These are phyloP conservation scores for Nothura maculosa DNA, from an alignment of 2,797 vertebrate genomes.

Conservation along the genomic window DNA sequence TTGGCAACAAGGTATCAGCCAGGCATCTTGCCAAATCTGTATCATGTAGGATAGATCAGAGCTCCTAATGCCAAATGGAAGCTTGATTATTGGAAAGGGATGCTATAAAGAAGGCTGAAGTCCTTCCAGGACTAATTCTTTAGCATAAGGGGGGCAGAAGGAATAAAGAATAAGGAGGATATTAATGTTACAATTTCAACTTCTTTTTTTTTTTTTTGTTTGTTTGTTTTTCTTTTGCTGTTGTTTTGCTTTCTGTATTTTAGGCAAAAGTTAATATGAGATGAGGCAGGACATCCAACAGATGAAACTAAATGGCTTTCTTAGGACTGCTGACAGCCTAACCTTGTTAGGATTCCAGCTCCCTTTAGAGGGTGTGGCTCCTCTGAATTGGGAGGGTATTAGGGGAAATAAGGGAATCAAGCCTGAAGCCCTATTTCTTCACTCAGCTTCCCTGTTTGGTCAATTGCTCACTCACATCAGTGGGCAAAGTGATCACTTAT, in stretches of 20 bases:
- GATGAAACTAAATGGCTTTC: background rate
- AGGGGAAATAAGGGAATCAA: background rate
- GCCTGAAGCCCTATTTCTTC: background rate
- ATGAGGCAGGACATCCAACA: background rate
- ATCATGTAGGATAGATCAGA: background rate
- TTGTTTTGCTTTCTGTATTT: background rate
- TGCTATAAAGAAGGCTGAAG: background rate
- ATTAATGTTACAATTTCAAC: background rate
- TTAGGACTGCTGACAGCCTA: background rate
- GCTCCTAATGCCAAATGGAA: conserved; percentile 1
- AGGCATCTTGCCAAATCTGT: background rate
- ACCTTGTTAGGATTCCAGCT: background rate
- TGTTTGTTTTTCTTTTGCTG: background rate
- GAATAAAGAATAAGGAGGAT: background rate
- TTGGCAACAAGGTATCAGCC: background rate
- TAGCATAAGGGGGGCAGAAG: background rate
- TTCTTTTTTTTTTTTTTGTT: background rate
- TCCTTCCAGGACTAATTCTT: background rate
- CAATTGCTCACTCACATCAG: background rate
- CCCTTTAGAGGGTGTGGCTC: background rate
- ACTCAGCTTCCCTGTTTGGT: background rate
- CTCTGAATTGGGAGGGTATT: background rate
- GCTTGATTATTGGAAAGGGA: background rate
- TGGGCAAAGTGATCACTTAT: no score
- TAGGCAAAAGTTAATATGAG: background rate